Percentiles rank a stretch among this genome's conserved stretches.
These are phyloP conservation scores for Phoeniculus purpureus DNA, from an alignment of 2,797 vertebrate species.

Conservation along the genomic window DNA sequence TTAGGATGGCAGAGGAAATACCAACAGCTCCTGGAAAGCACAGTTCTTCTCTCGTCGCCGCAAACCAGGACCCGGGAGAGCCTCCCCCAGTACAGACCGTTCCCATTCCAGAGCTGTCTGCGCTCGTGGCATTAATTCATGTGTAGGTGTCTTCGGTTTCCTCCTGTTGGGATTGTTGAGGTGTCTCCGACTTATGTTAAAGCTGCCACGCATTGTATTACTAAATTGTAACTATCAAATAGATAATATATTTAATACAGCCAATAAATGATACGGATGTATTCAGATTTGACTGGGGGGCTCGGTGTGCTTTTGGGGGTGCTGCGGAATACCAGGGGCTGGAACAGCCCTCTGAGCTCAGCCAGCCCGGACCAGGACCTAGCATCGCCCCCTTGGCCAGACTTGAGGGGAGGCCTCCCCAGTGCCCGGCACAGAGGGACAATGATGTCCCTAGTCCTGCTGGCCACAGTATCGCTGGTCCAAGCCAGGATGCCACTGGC, in stretches of 20 bases:
- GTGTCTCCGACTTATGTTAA: conserved; percentile 79
- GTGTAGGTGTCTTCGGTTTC: conserved; percentile 67
- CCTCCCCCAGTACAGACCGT: neutral
- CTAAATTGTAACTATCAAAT: conserved; percentile 87
- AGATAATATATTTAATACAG: conserved; percentile 89
- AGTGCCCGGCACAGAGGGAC: too few species aligned
- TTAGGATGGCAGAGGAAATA: conserved; percentile 46
- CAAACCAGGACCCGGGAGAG: neutral
- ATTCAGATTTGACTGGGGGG: conserved; percentile 16
- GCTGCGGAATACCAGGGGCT: too few species aligned
- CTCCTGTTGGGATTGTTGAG: conserved; percentile 71
- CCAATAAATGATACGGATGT: conserved; percentile 82
- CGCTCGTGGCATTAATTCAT: conserved; percentile 74
- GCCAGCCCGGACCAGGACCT: too few species aligned
- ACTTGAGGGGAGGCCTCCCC: too few species aligned
- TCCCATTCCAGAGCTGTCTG: conserved; percentile 76
- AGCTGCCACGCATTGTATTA: conserved; percentile 84
- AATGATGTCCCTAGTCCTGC: too few species aligned
- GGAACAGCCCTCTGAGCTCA: too few species aligned
- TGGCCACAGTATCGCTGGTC: too few species aligned
- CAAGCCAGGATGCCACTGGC: too few species aligned
- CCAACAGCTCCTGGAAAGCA: conserved; percentile 36
- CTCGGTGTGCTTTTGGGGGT: neutral
- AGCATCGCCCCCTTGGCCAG: too few species aligned
- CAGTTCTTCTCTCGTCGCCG: conserved; percentile 8